Evolutionary conservation across 2,113 vertebrate genomes (phyloP), one percentile per base, ranked within the genome.

Genomic region (Passer domesticus): DNA sequence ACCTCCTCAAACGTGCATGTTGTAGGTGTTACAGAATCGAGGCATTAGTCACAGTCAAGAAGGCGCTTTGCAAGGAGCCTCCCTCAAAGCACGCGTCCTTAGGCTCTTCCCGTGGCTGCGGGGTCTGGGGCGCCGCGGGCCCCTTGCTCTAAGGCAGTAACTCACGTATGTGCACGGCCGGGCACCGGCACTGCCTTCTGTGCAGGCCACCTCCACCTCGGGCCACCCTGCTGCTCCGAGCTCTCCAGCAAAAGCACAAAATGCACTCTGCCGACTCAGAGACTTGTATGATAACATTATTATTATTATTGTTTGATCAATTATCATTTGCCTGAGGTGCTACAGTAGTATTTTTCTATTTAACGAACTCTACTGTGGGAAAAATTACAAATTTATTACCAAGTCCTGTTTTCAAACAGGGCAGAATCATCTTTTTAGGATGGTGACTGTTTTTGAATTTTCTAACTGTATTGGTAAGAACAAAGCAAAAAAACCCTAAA

Each of bases 131-230:
- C 94, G 22, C 86, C 92, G 98, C 56, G 97, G 98, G 80, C 97
- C 94, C 63, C 98, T 98, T 72, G 97, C 90, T 58, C 98, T 97
- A 98, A 99, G 99, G 99, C 99, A 99, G 97, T 98, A 90, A 95
- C 35, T 37, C 35, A 37, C 83, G 35, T 94, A 83, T 96, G 96
- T 94, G 98, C 47, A 90, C 93, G 39, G 67, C 58, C 30, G 31
- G 35, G 13, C 69, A 23, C 4, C 53, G 62, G 69, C 91, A 2
- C 33, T 5, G 30, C 97, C 19, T 98, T 97, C 89, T 94, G 95
- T 96, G 98, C 97, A 97, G 96, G 91, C 20, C 37, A 15, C 3
- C 64, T 64, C 33, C 76, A 31, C 52, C 39, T 33, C 13, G 9
- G 15, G 3, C 41, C 52, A 3, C 8, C 67, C 16, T 41, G 30